Percentiles rank a stretch among this genome's conserved stretches.
Evolutionary conservation across 2,113 vertebrate species (phyloP).

Genomic region (Dromiciops gliroides): DNA sequence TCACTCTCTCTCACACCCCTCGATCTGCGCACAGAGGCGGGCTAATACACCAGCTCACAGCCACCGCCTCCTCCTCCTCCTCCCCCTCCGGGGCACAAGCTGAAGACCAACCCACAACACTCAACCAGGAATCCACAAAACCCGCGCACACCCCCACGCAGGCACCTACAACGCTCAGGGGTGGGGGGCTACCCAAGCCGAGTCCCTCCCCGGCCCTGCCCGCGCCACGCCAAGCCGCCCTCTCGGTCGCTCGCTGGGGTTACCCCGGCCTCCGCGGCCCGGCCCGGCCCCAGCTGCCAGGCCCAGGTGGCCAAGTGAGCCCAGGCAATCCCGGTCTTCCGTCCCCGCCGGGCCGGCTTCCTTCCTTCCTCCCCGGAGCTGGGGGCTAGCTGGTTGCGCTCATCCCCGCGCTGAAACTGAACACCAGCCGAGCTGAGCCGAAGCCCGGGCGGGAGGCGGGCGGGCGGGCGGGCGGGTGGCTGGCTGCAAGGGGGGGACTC

Average conservation of each 20-base stretch:
- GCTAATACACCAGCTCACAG: neutral
- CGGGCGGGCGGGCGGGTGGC: slow-evolving; percentile 44
- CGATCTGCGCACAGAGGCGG: neutral
- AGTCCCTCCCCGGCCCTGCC: slow-evolving; percentile 26
- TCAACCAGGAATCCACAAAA: no score
- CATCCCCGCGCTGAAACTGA: slow-evolving; percentile 73
- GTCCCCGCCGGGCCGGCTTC: slow-evolving; percentile 52
- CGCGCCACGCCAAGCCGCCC: neutral
- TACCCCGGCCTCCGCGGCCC: neutral
- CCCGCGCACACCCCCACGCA: no score
- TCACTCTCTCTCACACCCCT: neutral
- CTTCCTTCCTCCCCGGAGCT: slow-evolving; percentile 57
- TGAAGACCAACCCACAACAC: neutral
- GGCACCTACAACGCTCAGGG: no score
- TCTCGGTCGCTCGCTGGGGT: slow-evolving; percentile 55
- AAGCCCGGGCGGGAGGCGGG: slow-evolving; percentile 26
- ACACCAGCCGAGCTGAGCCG: slow-evolving; percentile 60
- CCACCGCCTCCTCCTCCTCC: neutral
- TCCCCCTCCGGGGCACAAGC: neutral
- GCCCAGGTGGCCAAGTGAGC: neutral
- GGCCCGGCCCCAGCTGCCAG: slow-evolving; percentile 52
- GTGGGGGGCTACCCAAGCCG: neutral
- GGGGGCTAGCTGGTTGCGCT: slow-evolving; percentile 51
- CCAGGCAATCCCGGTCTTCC: slow-evolving; percentile 21
- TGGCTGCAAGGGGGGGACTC: slow-evolving; percentile 60